A percentile compares a stretch with the other conserved stretches of the same genome.
Conservation (phyloP, 2,888 invertebrate species). For the Lasioglossum leucozonium region DNA sequence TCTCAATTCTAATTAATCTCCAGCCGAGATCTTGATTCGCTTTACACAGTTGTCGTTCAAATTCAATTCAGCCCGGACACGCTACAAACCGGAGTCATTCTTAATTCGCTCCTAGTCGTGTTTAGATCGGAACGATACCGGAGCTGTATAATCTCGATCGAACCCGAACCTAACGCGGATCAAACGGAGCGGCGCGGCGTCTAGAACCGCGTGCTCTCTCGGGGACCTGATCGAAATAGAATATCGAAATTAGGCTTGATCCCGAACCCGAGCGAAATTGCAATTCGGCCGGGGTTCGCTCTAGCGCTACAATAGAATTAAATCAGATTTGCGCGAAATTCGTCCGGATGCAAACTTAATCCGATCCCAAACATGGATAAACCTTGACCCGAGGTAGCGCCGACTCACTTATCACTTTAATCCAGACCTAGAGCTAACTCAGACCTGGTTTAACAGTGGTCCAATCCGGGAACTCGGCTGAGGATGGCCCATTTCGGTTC, state of each 20-base stretch:
- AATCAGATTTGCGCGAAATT: conserved; percentile 17
- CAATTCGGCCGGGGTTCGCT: not conserved
- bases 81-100: not conserved
- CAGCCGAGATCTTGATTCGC: not conserved
- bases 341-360: not conserved
- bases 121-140: conserved; percentile 5
- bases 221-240: not conserved
- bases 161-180: not conserved
- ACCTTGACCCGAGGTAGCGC: not conserved
- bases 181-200: not conserved
- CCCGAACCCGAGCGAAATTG: not conserved
- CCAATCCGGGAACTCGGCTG: not conserved
- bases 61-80: not conserved
- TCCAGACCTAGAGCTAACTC: not conserved
- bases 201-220: not conserved
- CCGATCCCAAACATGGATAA: conserved; percentile 16
- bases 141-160: not conserved
- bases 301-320: not conserved
- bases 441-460: not conserved
- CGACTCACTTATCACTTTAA: conserved; percentile 9
- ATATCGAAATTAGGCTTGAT: conserved; percentile 9
- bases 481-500: not conserved
- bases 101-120: conserved; percentile 7
- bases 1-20: not conserved
- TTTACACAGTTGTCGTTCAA: conserved; percentile 2